These are phyloP conservation scores for Caenorhabditis sp. DNA, from an alignment of 2,888 invertebrate species.

Conservation along the genomic window DNA sequence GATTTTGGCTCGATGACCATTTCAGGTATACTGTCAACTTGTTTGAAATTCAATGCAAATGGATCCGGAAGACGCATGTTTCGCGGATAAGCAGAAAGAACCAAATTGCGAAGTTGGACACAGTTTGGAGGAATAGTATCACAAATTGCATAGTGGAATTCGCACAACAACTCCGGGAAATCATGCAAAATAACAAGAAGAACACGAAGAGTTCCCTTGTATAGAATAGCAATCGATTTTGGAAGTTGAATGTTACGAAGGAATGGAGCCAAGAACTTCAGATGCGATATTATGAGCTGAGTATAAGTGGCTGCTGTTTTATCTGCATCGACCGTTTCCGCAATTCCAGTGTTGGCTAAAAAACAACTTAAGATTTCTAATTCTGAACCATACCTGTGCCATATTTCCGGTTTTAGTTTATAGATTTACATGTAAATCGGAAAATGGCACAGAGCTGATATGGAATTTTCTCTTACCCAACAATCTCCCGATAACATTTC, in stretches of 20 bases:
- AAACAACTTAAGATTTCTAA: neutral
- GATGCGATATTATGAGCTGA: constrained; percentile 90
- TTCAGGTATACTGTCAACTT: constrained; percentile 69
- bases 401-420: too few species aligned
- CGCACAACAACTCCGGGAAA: constrained; percentile 98
- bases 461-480: constrained; percentile 7
- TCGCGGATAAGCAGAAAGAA: constrained; percentile 94
- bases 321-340: constrained; percentile 40
- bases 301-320: constrained; percentile 81
- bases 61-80: constrained; percentile 98
- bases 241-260: constrained; percentile 94
- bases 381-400: too few species aligned
- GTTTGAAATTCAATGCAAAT: constrained; percentile 92
- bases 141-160: constrained; percentile 98
- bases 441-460: too few species aligned
- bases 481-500: constrained; percentile 58
- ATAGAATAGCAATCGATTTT: constrained; percentile 89
- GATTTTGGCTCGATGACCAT: constrained; percentile 69
- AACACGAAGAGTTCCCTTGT: constrained; percentile 85
- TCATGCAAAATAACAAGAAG: constrained; percentile 94
- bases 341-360: constrained; percentile 42
- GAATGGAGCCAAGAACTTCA: constrained; percentile 95
- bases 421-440: too few species aligned
- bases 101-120: constrained; percentile 96
- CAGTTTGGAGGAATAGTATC: constrained; percentile 99